Conservation (phyloP, 2,797 vertebrate species). For the Brotula barbata region DNA sequence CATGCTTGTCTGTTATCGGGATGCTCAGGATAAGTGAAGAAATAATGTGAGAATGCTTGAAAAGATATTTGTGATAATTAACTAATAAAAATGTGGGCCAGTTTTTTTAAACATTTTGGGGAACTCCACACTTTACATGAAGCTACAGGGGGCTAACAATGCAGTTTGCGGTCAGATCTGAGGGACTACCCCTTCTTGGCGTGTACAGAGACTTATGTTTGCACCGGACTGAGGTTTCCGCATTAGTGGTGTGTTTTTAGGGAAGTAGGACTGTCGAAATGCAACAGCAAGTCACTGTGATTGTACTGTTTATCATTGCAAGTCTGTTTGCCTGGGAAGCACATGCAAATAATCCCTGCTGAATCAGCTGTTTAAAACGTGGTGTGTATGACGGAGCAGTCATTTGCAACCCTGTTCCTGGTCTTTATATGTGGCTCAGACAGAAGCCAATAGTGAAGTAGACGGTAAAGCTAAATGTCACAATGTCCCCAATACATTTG, state of each 20-base stretch:
- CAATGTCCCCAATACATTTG: constrained; percentile 21
- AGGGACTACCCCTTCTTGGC: constrained; percentile 68
- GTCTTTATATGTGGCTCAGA: not conserved
- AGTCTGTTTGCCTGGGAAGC: constrained; percentile 48
- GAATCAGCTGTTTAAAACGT: constrained; percentile 27
- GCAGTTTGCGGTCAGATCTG: constrained; percentile 19
- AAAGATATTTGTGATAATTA: constrained; percentile 21
- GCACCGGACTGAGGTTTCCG: constrained; percentile 54
- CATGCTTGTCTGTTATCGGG: not conserved
- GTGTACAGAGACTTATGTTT: constrained; percentile 29
- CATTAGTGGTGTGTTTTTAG: constrained; percentile 30
- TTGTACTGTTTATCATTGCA: constrained; percentile 21
- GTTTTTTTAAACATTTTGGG: constrained; percentile 56
- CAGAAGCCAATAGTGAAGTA: constrained; percentile 10
- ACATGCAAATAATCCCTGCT: constrained; percentile 67
- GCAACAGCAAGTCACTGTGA: constrained; percentile 40
- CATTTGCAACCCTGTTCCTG: constrained; percentile 55
- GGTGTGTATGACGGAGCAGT: constrained; percentile 20
- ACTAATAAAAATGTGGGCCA: constrained; percentile 22
- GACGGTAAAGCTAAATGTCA: constrained; percentile 53
- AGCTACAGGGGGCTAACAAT: constrained; percentile 16
- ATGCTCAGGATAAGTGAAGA: not conserved
- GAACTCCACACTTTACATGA: constrained; percentile 76
- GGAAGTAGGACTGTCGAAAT: constrained; percentile 65
- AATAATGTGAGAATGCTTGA: not conserved